These are phyloP conservation scores for Virgularia gustaviana DNA, from an alignment of 92 coral and sea anemone genomes.

Conservation along the genomic window DNA sequence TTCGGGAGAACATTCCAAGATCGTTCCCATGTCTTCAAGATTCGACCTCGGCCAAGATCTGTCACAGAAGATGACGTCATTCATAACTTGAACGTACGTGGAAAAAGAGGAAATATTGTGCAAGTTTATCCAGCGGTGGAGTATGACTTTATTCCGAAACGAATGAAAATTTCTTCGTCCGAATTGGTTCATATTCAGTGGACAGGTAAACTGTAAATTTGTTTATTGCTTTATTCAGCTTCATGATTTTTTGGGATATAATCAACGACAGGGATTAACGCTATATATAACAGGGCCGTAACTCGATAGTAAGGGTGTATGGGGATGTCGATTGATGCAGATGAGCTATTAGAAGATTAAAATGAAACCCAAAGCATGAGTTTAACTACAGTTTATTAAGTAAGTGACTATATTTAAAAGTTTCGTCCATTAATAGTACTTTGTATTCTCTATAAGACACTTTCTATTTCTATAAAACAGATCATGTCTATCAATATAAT, in stretches of 20 bases:
- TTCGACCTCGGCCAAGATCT: slow-evolving; percentile 51
- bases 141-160: slow-evolving; percentile 86
- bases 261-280: too few relatives aligned
- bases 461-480: too few relatives aligned
- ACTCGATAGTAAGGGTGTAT: not conserved
- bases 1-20: slow-evolving; percentile 97
- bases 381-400: too few relatives aligned
- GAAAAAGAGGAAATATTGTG: slow-evolving; percentile 93
- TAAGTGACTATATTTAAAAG: too few relatives aligned
- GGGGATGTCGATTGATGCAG: not conserved
- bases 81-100: slow-evolving; percentile 83
- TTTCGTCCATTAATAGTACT: too few relatives aligned
- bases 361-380: too few relatives aligned
- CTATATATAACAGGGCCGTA: too few relatives aligned
- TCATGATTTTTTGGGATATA: too few relatives aligned
- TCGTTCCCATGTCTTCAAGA: slow-evolving; percentile 73
- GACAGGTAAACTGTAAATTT: slow-evolving; percentile 66
- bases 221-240: too few relatives aligned
- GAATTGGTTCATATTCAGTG: slow-evolving; percentile 88
- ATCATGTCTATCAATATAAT: too few relatives aligned
- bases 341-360: too few relatives aligned
- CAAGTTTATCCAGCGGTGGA: slow-evolving; percentile 95
- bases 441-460: too few relatives aligned
- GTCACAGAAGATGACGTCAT: slow-evolving; percentile 62
- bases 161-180: slow-evolving; percentile 41